Evolutionary conservation across 2,113 vertebrate genomes (phyloP), one percentile per base, ranked within the genome.

Genomic region (Merops nubicus): DNA sequence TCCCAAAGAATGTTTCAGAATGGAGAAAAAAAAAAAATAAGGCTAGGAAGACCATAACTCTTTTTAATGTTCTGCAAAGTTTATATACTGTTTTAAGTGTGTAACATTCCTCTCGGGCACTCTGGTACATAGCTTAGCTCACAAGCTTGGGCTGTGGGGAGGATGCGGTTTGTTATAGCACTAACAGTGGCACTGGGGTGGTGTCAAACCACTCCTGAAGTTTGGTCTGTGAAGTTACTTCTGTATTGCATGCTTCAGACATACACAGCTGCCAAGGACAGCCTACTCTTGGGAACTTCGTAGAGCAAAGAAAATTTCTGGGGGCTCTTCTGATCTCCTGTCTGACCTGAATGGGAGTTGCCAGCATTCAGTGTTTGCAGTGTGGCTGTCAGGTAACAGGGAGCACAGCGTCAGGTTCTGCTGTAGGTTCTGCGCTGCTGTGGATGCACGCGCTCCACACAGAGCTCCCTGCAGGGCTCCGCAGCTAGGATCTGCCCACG

Each of bases 361-460:
- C 65, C 28, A 73, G 25, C 31, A 15, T 47, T 80, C 54, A 42
- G 14, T 33, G 38, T 16, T 59, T 91, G 34, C 54, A 65, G 63
- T 28, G 22, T 33, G n/a, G 21, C 12, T 42, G 40, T 72, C 40
- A 57, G 42, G 13, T 40, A 75, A n/a, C 45, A 53, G 9, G 13
- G 29, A 85, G n/a, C 67, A 59, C 40, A 73, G 23, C 47, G 43
- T 75, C 34, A 79, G 42, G 16, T 90, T 36, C 73, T 91, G 48
- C 57, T 60, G 47, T n/a, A 81, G 51, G 40, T 87, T 22, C 33
- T 76, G 34, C 1, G 2, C 23, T 45, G 59, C 59, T 36, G 63
- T 10, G 51, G 43, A 65, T 0, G 1, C 29, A 26, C 0, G 0
- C 2, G 5, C 77, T 69, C 23, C 48, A 15, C 20, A 9, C 12